Evolutionary conservation across 2,797 vertebrate species (phyloP).

Genomic region (Lepus oiostolus): DNA sequence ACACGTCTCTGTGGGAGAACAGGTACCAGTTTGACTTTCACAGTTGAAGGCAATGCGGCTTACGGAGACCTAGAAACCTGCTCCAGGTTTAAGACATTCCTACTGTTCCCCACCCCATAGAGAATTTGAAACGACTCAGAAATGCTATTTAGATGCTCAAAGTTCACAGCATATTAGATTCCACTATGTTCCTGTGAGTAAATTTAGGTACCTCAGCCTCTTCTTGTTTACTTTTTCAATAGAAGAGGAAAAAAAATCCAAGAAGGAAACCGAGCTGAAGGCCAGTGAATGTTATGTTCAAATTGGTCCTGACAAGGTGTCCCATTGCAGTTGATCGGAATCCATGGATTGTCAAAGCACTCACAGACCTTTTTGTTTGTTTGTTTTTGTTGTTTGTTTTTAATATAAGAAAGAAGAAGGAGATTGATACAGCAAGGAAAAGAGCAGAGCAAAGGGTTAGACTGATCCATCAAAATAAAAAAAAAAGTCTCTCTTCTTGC

Average conservation of each 20-base stretch:
- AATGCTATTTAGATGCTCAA: neutral
- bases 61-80: neutral
- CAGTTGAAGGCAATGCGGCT: neutral
- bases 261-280: neutral
- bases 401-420: neutral
- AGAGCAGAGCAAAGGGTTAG: neutral
- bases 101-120: accelerated
- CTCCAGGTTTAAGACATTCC: neutral
- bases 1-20: neutral
- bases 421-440: neutral
- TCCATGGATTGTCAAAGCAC: neutral
- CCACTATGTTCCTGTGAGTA: neutral
- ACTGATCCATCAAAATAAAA: neutral
- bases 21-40: neutral
- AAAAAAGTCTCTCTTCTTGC: neutral
- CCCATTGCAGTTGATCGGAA: neutral
- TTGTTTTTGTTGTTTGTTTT: neutral
- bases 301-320: neutral
- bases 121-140: neutral
- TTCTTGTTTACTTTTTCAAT: neutral
- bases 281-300: neutral
- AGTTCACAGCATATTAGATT: neutral
- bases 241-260: neutral
- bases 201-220: neutral
- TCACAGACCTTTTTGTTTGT: neutral